Evolutionary conservation across 2,113 vertebrate genomes (phyloP).

Genomic region (Meriones unguiculatus): DNA sequence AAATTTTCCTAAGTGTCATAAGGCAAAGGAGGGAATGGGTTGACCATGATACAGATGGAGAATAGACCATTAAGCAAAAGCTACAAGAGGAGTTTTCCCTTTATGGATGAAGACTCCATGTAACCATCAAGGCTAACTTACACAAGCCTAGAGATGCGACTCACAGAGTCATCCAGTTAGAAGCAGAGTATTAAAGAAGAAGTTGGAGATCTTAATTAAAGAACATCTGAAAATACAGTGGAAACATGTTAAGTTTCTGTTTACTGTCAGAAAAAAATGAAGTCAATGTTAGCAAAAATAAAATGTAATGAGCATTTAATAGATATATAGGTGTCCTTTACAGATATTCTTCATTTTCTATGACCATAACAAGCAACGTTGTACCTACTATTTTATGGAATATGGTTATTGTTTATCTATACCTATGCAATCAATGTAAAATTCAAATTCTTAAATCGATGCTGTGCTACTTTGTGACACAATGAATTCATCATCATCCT

Average conservation of each 20-base stretch:
- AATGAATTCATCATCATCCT: background rate
- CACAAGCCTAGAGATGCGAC: constrained; percentile 38
- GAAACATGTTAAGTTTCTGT: constrained; percentile 35
- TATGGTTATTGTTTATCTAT: background rate
- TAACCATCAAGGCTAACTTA: constrained; percentile 59
- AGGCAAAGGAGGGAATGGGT: background rate
- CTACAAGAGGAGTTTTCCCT: constrained; percentile 12
- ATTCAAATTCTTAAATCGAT: constrained; percentile 38
- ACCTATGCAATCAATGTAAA: constrained; percentile 14
- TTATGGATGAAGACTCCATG: background rate
- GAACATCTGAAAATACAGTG: background rate
- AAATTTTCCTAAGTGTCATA: constrained; percentile 31
- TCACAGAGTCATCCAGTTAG: background rate
- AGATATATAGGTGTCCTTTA: background rate
- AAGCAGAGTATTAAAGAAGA: background rate
- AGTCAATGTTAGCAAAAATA: constrained; percentile 53
- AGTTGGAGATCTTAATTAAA: constrained; percentile 63
- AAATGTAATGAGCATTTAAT: constrained; percentile 12
- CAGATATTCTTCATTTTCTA: constrained; percentile 21
- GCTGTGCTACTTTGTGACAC: background rate
- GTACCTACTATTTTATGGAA: constrained; percentile 26
- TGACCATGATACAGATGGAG: constrained; percentile 34
- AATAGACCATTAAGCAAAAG: background rate
- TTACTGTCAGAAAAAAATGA: constrained; percentile 35
- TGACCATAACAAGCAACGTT: background rate